These are phyloP conservation scores for Karalla daura DNA, from an alignment of 2,797 vertebrate species.

Conservation along the genomic window DNA sequence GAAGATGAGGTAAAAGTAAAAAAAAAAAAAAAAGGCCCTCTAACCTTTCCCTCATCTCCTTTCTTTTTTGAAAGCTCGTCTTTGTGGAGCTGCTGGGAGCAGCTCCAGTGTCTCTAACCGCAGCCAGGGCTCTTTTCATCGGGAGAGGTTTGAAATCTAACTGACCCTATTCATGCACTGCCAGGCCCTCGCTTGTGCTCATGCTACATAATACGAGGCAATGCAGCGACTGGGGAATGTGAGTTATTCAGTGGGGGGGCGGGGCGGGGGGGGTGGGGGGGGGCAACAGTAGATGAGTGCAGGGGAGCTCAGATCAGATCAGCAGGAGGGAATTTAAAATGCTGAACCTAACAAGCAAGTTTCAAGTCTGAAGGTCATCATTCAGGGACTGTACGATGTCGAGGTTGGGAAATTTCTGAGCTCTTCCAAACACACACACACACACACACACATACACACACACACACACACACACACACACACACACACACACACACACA, in stretches of 20 bases:
- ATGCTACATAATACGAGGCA: slow-evolving; percentile 79
- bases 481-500: too few species aligned
- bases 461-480: too few species aligned
- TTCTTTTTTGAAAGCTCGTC: slow-evolving; percentile 81
- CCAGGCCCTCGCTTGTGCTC: slow-evolving; percentile 80
- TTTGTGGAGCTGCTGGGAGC: slow-evolving; percentile 83
- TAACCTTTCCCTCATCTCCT: slow-evolving; percentile 70
- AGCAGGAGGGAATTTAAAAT: slow-evolving; percentile 56
- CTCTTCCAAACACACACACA: slow-evolving; percentile 15
- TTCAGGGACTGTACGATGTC: background rate
- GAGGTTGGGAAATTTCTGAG: slow-evolving; percentile 8
- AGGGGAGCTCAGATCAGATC: slow-evolving; percentile 60
- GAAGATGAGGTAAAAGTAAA: slow-evolving; percentile 73
- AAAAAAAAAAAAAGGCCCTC: slow-evolving; percentile 56
- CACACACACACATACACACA: too few species aligned
- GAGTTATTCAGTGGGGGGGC: slow-evolving; percentile 69
- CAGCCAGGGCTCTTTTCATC: slow-evolving; percentile 83
- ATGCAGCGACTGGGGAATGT: slow-evolving; percentile 72
- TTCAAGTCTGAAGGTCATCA: slow-evolving; percentile 29
- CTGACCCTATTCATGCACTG: slow-evolving; percentile 86
- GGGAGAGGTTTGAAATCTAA: slow-evolving; percentile 86
- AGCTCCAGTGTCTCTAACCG: slow-evolving; percentile 80
- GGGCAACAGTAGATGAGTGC: slow-evolving; percentile 63
- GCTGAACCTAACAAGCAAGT: slow-evolving; percentile 34
- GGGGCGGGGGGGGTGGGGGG: slow-evolving; percentile 33